Base-by-base conservation (phyloP, 2,113 vertebrate genomes). In the Pyxicephalus adspersus region DNA sequence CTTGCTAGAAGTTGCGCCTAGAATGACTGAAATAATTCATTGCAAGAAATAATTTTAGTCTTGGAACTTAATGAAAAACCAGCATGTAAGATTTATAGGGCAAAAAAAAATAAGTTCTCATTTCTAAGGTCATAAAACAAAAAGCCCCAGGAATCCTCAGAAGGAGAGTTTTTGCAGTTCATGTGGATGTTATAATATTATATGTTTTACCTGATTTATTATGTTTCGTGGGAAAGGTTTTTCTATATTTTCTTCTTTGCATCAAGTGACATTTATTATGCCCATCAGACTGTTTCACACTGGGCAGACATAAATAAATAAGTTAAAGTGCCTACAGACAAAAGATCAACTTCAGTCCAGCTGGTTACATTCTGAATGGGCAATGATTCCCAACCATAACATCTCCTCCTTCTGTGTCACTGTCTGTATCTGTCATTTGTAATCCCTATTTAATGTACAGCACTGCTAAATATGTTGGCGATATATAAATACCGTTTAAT, bases 21-120 rank as follows among this genome's bases (percentile, higher is more conserved):
- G 83, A 77, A 85, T 82, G 83, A 90, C 87, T 86, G 20, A 85
- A 90, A 88, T 85, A 90, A 90, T 90, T 86, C 88, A 90, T 84
- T 0, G 55, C 88, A 87, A 88, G 87, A 87, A 91, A 89, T 90
- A 88, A 91, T 86, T 85, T 85, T 86, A 85, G 85, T 84, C 74
- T 88, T 88, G 86, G 18, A 63, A 77, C 84, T 88, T 90, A 90
- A 90, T 87, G 88, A 92, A 92, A 92, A 91, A 81, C 83, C 89
- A 88, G 85, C 77, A 89, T 3, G 34, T 52, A 89, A 84, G 91
- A 92, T 90, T 90, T 89, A 92, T 89, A 85, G 85, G 87, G 84
- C 79, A 71, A 83, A 81, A 71, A 87, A 86, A 88, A 74, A 74
- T 76, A 86, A 85, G 84, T 83, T 50, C 28, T 73, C 28, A 22